Evolutionary conservation across 2,797 vertebrate genomes (phyloP).

Genomic region (Rhyacichthys aspro): DNA sequence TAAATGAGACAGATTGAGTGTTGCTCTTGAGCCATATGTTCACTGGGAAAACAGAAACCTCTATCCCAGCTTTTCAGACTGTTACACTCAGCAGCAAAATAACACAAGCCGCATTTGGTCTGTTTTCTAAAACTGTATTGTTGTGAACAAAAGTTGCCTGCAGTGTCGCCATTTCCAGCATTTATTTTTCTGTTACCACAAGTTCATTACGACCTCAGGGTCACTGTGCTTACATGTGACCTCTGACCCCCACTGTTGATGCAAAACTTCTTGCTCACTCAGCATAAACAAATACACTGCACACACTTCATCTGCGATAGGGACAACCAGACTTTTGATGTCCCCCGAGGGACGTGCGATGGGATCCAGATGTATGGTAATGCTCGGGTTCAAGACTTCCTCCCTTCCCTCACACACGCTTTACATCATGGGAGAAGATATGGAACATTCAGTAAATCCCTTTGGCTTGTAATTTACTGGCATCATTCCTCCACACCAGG

Average conservation of each 20-base stretch:
- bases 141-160: too few relatives aligned
- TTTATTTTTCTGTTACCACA: too few relatives aligned
- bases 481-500: conserved; percentile 35
- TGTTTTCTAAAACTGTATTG: too few relatives aligned
- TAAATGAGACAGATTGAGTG: conserved; percentile 51
- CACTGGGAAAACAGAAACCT: conserved; percentile 23
- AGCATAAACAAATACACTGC: conserved; percentile 18
- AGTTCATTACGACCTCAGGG: conserved; percentile 16
- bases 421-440: conserved; percentile 45
- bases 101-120: too few relatives aligned
- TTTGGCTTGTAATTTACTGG: conserved; percentile 43
- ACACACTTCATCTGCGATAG: conserved; percentile 33
- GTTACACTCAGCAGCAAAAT: too few relatives aligned
- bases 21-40: conserved; percentile 38
- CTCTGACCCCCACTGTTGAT: conserved; percentile 43
- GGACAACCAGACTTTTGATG: conserved; percentile 61
- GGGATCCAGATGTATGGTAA: conserved; percentile 74
- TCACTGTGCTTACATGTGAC: conserved; percentile 37
- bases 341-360: conserved; percentile 61
- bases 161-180: too few relatives aligned
- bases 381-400: conserved; percentile 51
- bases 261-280: conserved; percentile 38
- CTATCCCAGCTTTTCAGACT: conserved; percentile 6
- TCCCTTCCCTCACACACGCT: conserved; percentile 37
- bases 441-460: conserved; percentile 45